Conservation (phyloP, 2,113 vertebrate genomes). For the Andinoacara biseriatus region DNA sequence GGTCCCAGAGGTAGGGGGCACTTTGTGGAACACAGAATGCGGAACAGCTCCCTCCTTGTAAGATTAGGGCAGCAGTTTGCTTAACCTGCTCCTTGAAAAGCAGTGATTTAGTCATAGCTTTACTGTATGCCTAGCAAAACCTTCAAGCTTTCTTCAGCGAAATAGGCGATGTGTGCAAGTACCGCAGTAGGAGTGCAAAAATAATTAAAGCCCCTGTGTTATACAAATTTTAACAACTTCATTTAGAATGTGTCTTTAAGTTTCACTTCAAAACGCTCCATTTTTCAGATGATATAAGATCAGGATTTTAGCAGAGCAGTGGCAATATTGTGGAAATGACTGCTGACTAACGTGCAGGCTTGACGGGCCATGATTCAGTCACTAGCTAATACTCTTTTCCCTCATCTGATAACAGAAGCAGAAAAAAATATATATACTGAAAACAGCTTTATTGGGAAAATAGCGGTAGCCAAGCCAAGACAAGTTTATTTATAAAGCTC, state of each 20-base stretch:
- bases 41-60: conserved; percentile 1
- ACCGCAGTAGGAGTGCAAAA: not conserved
- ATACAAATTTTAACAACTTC: not conserved
- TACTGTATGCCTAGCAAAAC: too few relatives aligned
- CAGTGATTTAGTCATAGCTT: not conserved
- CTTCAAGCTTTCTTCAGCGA: not conserved
- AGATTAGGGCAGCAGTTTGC: conserved; percentile 20
- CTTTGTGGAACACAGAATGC: conserved; percentile 46
- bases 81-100: conserved; percentile 12
- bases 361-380: not conserved
- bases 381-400: not conserved
- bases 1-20: conserved; percentile 54
- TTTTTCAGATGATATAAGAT: not conserved
- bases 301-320: not conserved
- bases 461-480: too few relatives aligned
- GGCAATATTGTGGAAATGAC: not conserved
- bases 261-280: not conserved
- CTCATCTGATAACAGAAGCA: not conserved
- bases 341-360: not conserved
- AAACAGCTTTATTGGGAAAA: not conserved
- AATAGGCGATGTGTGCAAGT: not conserved
- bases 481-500: too few relatives aligned
- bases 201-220: not conserved
- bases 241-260: not conserved
- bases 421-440: not conserved